Base-by-base conservation (phyloP, 2,113 vertebrate genomes). In the Larimichthys crocea region DNA sequence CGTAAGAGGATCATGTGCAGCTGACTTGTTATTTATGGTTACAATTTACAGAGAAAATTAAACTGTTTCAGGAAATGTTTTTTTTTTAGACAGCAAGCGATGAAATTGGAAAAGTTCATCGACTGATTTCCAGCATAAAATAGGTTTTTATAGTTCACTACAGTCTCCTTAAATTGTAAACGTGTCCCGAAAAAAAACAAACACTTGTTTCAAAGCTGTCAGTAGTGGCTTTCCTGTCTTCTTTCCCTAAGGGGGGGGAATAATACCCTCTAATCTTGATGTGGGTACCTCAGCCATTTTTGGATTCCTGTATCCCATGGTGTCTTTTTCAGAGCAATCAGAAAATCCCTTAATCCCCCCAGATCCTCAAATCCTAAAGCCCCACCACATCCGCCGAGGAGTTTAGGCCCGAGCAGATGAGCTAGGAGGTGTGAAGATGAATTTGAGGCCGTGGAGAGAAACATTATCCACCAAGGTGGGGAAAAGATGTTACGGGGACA, bases 261-360 rank as follows among this genome's bases (percentile, higher is more conserved):
- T 91, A 79, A 91, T 87, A 55, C 73, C 40, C 85, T 88, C 67
- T 91, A 90, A 94, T 95, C 93, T 93, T 86, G 88, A 91, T 90
- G 85, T 87, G 87, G 89, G 87, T 82, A 90, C 82, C 82, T 83
- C 74, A 83, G 86, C 86, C 89, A 74, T 94, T 92, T 93, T 88
- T 84, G 85, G 91, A 91, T 91, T 83, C 72, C 76, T 90, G 60
- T 87, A 73, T 92, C 90, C 89, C 79, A 64, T 67, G 86, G 87
- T 88, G 85, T 88, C 80, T 88, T 92, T 92, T 91, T 87, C 92
- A 86, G 80, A 69, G 86, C 67, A 74, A 88, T 91, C 79, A 64
- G 74, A 91, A 94, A 94, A 94, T 93, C 94, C 88, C 74, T 73
- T 92, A 94, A 95, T 94, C 88, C 35, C 35, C 59, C 55, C 65